These are phyloP conservation scores for Pseudomyrmex flavicornis DNA, from an alignment of 1,140 invertebrate genomes.

Conservation along the genomic window DNA sequence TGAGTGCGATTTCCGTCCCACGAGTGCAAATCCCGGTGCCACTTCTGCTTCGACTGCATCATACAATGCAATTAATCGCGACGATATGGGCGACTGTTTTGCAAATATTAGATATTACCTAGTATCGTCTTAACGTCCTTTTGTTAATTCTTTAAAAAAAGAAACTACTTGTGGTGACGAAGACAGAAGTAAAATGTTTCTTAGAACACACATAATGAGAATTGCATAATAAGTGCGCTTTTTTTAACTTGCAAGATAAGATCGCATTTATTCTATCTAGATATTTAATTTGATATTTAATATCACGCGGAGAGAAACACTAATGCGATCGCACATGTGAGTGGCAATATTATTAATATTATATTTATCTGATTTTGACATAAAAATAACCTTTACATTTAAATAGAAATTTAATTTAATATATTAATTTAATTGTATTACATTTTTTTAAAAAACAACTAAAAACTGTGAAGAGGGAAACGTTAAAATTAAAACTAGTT, in stretches of 20 bases:
- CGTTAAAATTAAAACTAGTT: neutral
- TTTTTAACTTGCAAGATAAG: neutral
- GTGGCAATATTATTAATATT: neutral
- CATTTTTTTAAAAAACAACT: too few species aligned
- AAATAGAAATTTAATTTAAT: neutral
- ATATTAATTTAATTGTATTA: too few species aligned
- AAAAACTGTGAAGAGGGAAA: too few species aligned
- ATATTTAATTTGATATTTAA: neutral
- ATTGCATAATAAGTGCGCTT: too few species aligned
- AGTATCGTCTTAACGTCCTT: neutral
- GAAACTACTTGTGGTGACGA: neutral
- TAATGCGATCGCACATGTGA: neutral
- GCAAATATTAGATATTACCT: neutral
- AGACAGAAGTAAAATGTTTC: neutral
- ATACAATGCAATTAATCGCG: neutral
- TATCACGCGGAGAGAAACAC: neutral
- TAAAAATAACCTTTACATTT: neutral
- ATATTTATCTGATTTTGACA: neutral
- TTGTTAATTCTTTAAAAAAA: neutral
- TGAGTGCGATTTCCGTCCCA: slow-evolving; percentile 75
- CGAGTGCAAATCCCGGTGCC: slow-evolving; percentile 51
- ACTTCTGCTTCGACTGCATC: slow-evolving; percentile 10
- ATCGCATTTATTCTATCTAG: neutral
- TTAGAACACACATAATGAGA: too few species aligned
- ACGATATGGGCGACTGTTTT: neutral